Conservation (phyloP, 1,140 invertebrate species). For the Drosophila simulans region DNA sequence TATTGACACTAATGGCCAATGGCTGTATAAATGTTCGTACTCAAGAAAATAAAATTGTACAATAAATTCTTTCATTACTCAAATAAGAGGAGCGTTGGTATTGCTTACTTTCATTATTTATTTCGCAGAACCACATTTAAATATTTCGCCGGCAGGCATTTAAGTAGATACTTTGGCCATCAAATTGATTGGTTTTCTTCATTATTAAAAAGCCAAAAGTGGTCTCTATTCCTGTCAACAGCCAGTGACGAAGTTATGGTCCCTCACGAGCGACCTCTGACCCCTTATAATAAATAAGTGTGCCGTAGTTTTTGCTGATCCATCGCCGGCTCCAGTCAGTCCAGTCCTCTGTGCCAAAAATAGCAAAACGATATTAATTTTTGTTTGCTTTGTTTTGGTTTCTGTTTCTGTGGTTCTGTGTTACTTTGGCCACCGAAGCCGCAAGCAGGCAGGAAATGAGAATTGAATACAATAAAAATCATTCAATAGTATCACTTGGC, state of each 20-base stretch:
- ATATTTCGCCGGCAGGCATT: not conserved
- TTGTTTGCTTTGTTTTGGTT: slow-evolving; percentile 43
- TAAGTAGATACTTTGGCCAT: slow-evolving; percentile 14
- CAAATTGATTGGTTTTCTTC: slow-evolving; percentile 35
- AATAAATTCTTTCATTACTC: not conserved
- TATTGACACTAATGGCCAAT: not conserved
- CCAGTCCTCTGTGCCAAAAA: slow-evolving; percentile 59
- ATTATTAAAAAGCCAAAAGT: slow-evolving; percentile 27
- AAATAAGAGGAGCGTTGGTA: not conserved
- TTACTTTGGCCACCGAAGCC: slow-evolving; percentile 13
- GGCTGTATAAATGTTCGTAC: not conserved
- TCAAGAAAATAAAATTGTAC: not conserved
- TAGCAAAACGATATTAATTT: slow-evolving; percentile 67
- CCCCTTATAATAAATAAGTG: slow-evolving; percentile 8
- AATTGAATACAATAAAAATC: slow-evolving; percentile 77
- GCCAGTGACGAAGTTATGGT: slow-evolving; percentile 16
- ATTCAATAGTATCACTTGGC: slow-evolving; percentile 50
- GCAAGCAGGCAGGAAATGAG: slow-evolving; percentile 59
- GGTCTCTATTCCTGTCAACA: slow-evolving; percentile 30
- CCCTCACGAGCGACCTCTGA: slow-evolving; percentile 18
- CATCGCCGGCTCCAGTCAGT: slow-evolving; percentile 25
- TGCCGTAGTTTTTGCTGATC: slow-evolving; percentile 26
- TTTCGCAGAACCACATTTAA: not conserved
- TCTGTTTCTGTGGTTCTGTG: slow-evolving; percentile 2
- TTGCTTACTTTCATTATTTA: not conserved